These are phyloP conservation scores for Hippopotamyrus pictus DNA, from an alignment of 2,797 vertebrate species.

Conservation along the genomic window DNA sequence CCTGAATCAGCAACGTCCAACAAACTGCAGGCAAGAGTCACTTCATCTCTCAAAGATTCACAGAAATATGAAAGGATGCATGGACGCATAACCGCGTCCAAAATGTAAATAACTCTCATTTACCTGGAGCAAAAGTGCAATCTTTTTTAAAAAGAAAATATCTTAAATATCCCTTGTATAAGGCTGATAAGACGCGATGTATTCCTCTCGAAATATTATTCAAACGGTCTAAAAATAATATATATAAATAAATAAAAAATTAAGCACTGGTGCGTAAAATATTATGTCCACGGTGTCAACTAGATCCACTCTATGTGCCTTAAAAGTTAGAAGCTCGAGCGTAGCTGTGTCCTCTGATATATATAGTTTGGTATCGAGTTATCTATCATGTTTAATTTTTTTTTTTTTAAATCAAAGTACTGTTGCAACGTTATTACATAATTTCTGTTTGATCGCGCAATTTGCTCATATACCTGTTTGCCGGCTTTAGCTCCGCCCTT, in stretches of 20 bases:
- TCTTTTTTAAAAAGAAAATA: slow-evolving; percentile 14
- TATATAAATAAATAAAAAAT: slow-evolving; percentile 27
- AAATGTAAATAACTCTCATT: slow-evolving; percentile 26
- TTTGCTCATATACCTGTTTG: slow-evolving; percentile 50
- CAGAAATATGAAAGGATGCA: not conserved
- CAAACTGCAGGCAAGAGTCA: not conserved
- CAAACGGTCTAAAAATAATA: not conserved
- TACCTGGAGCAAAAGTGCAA: slow-evolving; percentile 46
- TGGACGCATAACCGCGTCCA: not conserved
- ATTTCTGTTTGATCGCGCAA: slow-evolving; percentile 58
- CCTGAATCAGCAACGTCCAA: slow-evolving; percentile 4
- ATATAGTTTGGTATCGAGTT: slow-evolving; percentile 54
- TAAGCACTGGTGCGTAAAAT: slow-evolving; percentile 39
- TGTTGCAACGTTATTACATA: slow-evolving; percentile 62
- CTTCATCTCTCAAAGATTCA: not conserved
- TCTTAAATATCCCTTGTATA: slow-evolving; percentile 39
- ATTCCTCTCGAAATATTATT: slow-evolving; percentile 20
- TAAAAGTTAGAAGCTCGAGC: slow-evolving; percentile 40
- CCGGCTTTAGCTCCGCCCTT: slow-evolving; percentile 32
- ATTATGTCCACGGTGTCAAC: slow-evolving; percentile 50
- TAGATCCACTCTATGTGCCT: slow-evolving; percentile 51
- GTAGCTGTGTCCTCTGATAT: slow-evolving; percentile 54
- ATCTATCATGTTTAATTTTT: slow-evolving; percentile 59
- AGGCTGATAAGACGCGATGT: slow-evolving; percentile 9
- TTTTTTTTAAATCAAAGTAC: slow-evolving; percentile 26